These are phyloP conservation scores for Thaleichthys pacificus DNA, from an alignment of 2,797 vertebrate genomes.

Conservation along the genomic window DNA sequence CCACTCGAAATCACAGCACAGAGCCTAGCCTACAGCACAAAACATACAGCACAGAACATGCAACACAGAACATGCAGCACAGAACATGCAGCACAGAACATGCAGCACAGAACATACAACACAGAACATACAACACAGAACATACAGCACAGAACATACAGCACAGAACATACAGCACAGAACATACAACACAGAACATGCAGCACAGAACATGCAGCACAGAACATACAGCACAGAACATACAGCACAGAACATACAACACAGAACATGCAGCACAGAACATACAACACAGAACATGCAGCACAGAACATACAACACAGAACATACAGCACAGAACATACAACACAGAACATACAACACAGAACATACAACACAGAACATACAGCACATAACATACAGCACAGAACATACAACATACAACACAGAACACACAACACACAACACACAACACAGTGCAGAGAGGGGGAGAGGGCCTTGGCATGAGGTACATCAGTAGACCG, in stretches of 20 bases:
- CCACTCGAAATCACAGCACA: not conserved
- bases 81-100: not conserved
- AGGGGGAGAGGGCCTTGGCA: constrained; percentile 1
- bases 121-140: not conserved
- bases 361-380: not conserved
- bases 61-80: not conserved
- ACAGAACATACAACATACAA: not conserved
- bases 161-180: not conserved
- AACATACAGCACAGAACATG: not conserved
- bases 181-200: not conserved
- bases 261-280: not conserved
- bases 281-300: not conserved
- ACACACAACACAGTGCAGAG: not conserved
- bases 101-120: not conserved
- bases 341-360: not conserved
- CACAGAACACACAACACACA: not conserved
- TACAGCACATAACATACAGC: not conserved
- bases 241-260: not conserved
- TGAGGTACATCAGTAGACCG: constrained; percentile 1
- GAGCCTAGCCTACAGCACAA: not conserved
- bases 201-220: not conserved
- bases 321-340: not conserved
- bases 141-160: not conserved
- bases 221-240: not conserved
- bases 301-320: not conserved